Conservation (phyloP, 2,797 vertebrate species). For the Epinephelus coioides region DNA sequence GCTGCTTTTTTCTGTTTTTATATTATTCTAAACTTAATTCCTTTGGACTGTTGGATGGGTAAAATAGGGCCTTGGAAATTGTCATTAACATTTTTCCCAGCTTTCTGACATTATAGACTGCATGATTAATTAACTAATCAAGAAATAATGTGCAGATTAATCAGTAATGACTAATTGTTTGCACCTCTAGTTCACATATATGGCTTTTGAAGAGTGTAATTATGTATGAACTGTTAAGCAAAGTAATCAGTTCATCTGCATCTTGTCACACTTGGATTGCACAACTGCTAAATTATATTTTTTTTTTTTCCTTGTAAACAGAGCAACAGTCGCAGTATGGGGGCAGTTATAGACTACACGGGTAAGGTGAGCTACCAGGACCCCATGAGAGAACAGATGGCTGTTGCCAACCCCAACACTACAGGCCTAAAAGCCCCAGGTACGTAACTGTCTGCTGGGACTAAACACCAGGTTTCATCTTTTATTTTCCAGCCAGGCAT, state of each 20-base stretch:
- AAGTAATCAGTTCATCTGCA: not conserved
- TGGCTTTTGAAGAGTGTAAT: not conserved
- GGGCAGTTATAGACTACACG: slow-evolving; percentile 93
- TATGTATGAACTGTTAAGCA: not conserved
- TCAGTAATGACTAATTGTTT: not conserved
- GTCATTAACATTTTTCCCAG: too few relatives aligned
- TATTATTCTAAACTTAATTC: not conserved
- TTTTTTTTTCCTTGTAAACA: slow-evolving; percentile 85
- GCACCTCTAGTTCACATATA: not conserved
- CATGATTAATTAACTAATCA: not conserved
- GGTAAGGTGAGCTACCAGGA: slow-evolving; percentile 96
- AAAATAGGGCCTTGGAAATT: too few relatives aligned
- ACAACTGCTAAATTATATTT: not conserved
- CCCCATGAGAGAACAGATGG: slow-evolving; percentile 91
- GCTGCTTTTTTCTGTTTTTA: not conserved
- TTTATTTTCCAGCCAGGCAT: slow-evolving; percentile 31
- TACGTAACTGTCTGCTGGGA: slow-evolving; percentile 74
- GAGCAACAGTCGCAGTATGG: slow-evolving; percentile 91
- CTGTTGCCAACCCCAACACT: slow-evolving; percentile 86
- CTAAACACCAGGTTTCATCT: slow-evolving; percentile 19
- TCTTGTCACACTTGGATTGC: not conserved
- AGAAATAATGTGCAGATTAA: not conserved
- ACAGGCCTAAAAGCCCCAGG: slow-evolving; percentile 91
- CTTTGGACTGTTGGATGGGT: not conserved
- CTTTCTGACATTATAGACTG: too few relatives aligned